Percentiles rank a stretch among this genome's conserved stretches.
Evolutionary conservation across 1,140 invertebrate genomes (phyloP).

Genomic region (Drosophila chauvacae): DNA sequence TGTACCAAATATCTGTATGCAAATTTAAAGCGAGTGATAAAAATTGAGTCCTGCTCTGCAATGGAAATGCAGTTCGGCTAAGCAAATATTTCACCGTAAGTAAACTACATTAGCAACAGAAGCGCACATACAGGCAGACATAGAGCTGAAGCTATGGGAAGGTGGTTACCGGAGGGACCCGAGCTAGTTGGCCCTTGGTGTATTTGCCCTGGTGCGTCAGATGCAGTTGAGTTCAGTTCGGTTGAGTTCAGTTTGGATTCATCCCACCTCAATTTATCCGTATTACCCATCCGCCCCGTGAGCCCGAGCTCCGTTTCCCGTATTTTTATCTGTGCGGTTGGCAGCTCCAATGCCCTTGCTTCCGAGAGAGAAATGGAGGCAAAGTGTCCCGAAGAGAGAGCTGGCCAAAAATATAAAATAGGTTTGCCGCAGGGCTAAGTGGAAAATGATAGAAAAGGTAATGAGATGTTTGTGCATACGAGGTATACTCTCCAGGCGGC

Average conservation of each 20-base stretch:
- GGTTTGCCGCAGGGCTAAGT: constrained; percentile 39
- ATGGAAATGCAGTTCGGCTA: constrained; percentile 62
- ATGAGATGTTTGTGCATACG: constrained; percentile 60
- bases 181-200: constrained; percentile 56
- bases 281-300: constrained; percentile 8
- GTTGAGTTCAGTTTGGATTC: constrained; percentile 27
- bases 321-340: constrained; percentile 67
- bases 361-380: constrained; percentile 3
- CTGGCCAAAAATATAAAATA: constrained; percentile 38
- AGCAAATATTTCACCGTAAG: constrained; percentile 75
- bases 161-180: constrained; percentile 1
- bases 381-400: background rate
- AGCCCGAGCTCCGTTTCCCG: constrained; percentile 9
- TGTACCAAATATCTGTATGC: constrained; percentile 16
- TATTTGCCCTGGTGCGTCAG: constrained; percentile 66
- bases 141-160: background rate
- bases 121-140: constrained; percentile 1
- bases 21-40: constrained; percentile 44
- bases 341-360: constrained; percentile 52
- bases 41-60: constrained; percentile 44
- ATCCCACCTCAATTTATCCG: constrained; percentile 14
- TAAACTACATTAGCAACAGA: constrained; percentile 75
- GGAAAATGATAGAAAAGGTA: constrained; percentile 46
- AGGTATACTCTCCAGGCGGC: constrained; percentile 1
- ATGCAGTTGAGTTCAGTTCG: constrained; percentile 51